A percentile compares a stretch with the other conserved stretches of the same genome.
Evolutionary conservation across 2,797 vertebrate species (phyloP).

Genomic region (Gadopsis marmoratus): DNA sequence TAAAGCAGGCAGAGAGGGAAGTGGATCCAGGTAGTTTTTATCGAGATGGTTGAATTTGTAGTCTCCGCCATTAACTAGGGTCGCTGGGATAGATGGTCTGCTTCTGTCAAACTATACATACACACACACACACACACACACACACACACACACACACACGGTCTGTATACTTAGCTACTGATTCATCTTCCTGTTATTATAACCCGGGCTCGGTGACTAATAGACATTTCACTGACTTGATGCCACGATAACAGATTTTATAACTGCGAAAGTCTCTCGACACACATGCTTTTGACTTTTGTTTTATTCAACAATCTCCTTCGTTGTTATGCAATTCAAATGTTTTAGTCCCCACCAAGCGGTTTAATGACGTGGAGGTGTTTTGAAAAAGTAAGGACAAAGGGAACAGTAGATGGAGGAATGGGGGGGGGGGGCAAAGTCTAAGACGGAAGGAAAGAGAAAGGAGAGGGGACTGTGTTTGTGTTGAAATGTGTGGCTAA

Average conservation of each 20-base stretch:
- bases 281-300: slow-evolving; percentile 17
- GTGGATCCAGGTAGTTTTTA: background rate
- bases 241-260: slow-evolving; percentile 7
- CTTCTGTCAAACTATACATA: background rate
- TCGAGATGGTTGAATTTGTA: background rate
- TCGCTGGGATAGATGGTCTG: slow-evolving; percentile 14
- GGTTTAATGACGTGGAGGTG: slow-evolving; percentile 35
- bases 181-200: slow-evolving; percentile 36
- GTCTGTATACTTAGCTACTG: slow-evolving; percentile 8
- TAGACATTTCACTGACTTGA: background rate
- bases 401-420: slow-evolving; percentile 22
- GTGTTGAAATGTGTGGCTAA: slow-evolving; percentile 28
- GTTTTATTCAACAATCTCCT: slow-evolving; percentile 17
- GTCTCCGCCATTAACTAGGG: background rate
- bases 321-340: slow-evolving; percentile 50
- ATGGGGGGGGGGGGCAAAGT: slow-evolving; percentile 19
- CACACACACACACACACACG: background rate
- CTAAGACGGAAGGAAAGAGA: slow-evolving; percentile 45
- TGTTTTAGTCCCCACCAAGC: slow-evolving; percentile 39
- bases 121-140: background rate
- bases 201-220: background rate
- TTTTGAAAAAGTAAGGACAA: slow-evolving; percentile 40
- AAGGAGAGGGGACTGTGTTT: slow-evolving; percentile 46
- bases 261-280: background rate
- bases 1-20: background rate